Evolutionary conservation across 1,140 invertebrate species (phyloP).

Genomic region (Sarcophaga bullata): DNA sequence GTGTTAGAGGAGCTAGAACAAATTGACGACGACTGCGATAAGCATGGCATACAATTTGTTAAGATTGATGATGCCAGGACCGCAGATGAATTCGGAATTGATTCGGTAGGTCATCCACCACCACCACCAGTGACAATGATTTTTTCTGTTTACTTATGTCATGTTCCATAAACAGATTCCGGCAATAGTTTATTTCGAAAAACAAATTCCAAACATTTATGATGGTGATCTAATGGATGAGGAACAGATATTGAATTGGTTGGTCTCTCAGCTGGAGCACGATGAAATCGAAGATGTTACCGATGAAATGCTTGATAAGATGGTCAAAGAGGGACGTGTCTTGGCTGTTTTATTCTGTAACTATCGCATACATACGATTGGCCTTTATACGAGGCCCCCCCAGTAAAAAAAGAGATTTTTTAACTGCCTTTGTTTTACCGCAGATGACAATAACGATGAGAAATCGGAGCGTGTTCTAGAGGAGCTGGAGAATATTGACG

Average conservation of each 20-base stretch:
- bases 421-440: conserved; percentile 46
- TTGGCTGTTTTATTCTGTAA: conserved; percentile 93
- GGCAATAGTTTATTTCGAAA: conserved; percentile 92
- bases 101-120: conserved; percentile 69
- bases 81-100: conserved; percentile 86
- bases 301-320: conserved; percentile 90
- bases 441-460: conserved; percentile 91
- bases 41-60: conserved; percentile 92
- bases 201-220: conserved; percentile 91
- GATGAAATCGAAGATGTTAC: conserved; percentile 96
- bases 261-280: conserved; percentile 84
- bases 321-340: conserved; percentile 88
- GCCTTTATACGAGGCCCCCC: too few relatives aligned
- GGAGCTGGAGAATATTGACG: conserved; percentile 94
- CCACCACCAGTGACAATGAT: too few relatives aligned
- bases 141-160: conserved; percentile 23
- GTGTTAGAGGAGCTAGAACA: conserved; percentile 88
- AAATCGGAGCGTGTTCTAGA: conserved; percentile 87
- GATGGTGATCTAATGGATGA: conserved; percentile 92
- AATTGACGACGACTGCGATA: conserved; percentile 92
- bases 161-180: conserved; percentile 67
- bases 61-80: conserved; percentile 89
- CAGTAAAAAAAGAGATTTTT: background rate
- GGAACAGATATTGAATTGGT: conserved; percentile 89
- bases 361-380: conserved; percentile 44